Conservation (phyloP, 2,888 invertebrate genomes). For the Papilio demoleus region DNA sequence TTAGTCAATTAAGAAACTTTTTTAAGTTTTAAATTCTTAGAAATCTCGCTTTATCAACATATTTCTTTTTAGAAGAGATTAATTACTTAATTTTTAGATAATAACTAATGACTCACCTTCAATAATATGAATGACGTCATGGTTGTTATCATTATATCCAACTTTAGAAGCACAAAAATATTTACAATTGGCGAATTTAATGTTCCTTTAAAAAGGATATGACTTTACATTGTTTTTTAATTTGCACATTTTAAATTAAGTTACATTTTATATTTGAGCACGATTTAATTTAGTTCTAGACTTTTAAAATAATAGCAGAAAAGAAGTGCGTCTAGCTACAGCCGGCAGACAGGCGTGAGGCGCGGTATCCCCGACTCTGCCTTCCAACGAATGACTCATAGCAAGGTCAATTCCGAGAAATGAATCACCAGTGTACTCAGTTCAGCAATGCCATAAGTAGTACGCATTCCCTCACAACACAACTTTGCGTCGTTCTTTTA, state of each 20-base stretch:
- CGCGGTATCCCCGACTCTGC: conserved; percentile 84
- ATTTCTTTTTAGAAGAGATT: conserved; percentile 8
- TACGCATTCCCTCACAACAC: conserved; percentile 74
- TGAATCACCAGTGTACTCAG: conserved; percentile 82
- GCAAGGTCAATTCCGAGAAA: conserved; percentile 85
- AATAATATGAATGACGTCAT: conserved; percentile 83
- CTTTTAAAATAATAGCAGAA: conserved; percentile 62
- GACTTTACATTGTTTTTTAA: conserved; percentile 56
- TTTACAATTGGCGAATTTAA: conserved; percentile 57
- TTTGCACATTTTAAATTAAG: conserved; percentile 62
- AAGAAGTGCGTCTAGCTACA: conserved; percentile 76
- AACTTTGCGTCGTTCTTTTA: conserved; percentile 60
- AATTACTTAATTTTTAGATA: conserved; percentile 37
- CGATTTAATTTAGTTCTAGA: conserved; percentile 52
- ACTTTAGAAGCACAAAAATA: conserved; percentile 73
- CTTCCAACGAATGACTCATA: conserved; percentile 84
- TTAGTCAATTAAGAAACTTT: conserved; percentile 75
- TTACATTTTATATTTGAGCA: conserved; percentile 55
- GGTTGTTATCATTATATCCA: conserved; percentile 82
- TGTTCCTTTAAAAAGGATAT: conserved; percentile 50
- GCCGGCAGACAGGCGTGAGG: conserved; percentile 81
- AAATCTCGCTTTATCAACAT: conserved; percentile 16
- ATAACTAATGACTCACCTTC: conserved; percentile 66
- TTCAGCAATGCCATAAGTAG: conserved; percentile 78
- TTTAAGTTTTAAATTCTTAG: conserved; percentile 46